Percentiles rank a stretch among this genome's conserved stretches.
phyloP scores from a whole-genome alignment of 2,797 vertebrate species.

The Meriones psammophilus region DNA sequence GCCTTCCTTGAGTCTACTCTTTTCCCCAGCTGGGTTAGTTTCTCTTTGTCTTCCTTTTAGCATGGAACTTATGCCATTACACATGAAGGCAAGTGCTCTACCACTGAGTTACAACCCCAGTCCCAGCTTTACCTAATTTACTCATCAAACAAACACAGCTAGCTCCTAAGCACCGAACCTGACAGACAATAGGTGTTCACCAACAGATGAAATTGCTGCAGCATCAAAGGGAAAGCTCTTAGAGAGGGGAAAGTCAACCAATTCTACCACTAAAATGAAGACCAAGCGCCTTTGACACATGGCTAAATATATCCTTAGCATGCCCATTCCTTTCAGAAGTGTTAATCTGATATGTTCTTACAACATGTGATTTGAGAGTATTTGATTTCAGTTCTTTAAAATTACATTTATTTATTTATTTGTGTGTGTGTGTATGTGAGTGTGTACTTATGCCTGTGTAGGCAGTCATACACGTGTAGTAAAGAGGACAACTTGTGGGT shows the following conservation, averaged over 20 bases:
- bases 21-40: not conserved
- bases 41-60: not conserved
- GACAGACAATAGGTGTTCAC: not conserved
- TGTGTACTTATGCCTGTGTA: not conserved
- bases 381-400: not conserved
- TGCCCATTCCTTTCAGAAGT: conserved; percentile 10
- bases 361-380: not conserved
- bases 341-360: not conserved
- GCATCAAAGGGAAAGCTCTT: not conserved
- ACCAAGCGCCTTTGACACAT: not conserved
- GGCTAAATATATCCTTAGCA: conserved; percentile 19
- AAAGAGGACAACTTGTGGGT: not conserved
- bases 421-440: not conserved
- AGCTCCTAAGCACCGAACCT: not conserved
- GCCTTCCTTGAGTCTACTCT: not conserved
- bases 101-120: not conserved
- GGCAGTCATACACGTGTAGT: not conserved
- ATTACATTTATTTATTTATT: not conserved
- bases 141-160: conserved; percentile 34
- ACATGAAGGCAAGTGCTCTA: not conserved
- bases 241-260: not conserved
- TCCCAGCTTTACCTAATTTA: not conserved
- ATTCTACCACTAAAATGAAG: not conserved
- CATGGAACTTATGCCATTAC: not conserved
- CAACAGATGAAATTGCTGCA: not conserved